These are phyloP conservation scores for Arremon brunneinucha DNA, from an alignment of 2,797 vertebrate species.

Conservation along the genomic window DNA sequence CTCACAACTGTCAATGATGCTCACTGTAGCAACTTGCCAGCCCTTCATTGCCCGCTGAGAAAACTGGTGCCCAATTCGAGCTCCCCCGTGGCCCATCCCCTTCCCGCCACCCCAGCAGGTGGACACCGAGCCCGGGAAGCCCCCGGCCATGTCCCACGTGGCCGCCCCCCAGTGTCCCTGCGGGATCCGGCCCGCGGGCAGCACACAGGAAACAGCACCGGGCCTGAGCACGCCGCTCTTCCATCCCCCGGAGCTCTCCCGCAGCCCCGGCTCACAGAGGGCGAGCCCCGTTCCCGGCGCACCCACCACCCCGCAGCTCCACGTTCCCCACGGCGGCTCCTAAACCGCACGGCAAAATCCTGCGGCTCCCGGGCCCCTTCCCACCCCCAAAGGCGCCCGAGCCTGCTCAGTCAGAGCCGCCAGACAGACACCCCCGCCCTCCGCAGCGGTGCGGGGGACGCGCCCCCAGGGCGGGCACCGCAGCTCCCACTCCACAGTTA, in stretches of 20 bases:
- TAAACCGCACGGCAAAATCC: accelerated
- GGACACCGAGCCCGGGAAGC: not conserved
- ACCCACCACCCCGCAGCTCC: not conserved
- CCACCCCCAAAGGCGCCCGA: no score
- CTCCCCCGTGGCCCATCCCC: not conserved
- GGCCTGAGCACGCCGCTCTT: not conserved
- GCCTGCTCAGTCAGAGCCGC: not conserved
- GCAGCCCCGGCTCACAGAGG: no score
- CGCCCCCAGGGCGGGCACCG: not conserved
- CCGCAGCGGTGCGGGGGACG: not conserved
- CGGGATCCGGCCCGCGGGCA: not conserved
- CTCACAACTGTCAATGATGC: not conserved
- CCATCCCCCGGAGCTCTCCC: not conserved
- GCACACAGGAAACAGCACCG: not conserved
- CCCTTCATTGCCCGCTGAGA: accelerated
- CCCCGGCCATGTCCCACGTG: not conserved
- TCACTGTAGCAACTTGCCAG: not conserved
- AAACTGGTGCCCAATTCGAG: accelerated
- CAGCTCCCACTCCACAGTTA: no score
- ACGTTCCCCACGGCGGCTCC: no score
- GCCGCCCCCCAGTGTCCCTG: not conserved
- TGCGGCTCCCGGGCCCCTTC: not conserved
- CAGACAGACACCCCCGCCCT: not conserved
- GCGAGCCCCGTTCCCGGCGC: accelerated
- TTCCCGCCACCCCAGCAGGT: not conserved